These are phyloP conservation scores for Alauda arvensis DNA, from an alignment of 2,797 vertebrate species.

Conservation along the genomic window DNA sequence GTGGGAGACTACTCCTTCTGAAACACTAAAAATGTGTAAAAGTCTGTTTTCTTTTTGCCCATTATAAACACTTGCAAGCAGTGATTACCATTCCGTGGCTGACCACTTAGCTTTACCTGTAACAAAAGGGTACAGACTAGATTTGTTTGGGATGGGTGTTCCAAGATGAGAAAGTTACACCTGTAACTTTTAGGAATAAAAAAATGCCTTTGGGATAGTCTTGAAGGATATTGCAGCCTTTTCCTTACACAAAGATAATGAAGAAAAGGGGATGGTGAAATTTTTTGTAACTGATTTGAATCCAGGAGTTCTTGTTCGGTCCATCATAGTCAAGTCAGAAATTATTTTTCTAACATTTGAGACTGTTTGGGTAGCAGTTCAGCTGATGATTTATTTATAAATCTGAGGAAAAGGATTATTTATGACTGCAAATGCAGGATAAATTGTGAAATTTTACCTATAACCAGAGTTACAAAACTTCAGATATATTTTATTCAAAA, in stretches of 20 bases:
- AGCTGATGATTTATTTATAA: slow-evolving; percentile 34
- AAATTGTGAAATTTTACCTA: slow-evolving; percentile 8
- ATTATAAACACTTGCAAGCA: neutral
- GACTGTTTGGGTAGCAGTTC: neutral
- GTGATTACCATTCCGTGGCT: neutral
- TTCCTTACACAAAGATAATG: neutral
- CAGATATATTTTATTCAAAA: slow-evolving; percentile 16
- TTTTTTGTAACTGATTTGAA: neutral
- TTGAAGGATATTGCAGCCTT: neutral
- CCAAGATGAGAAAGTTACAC: neutral
- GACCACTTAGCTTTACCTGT: neutral
- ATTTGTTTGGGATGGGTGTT: neutral
- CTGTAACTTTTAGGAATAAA: neutral
- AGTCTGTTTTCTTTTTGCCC: neutral
- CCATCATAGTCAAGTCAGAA: slow-evolving; percentile 21
- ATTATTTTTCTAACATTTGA: neutral
- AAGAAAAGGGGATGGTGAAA: neutral
- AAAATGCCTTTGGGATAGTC: neutral
- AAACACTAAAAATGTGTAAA: neutral
- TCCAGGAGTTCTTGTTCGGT: neutral
- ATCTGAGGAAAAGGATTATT: neutral
- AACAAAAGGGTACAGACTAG: neutral
- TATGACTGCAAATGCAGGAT: slow-evolving; percentile 1
- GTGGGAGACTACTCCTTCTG: neutral
- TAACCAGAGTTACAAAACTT: neutral